Evolutionary conservation across 1,140 invertebrate species (phyloP).

Genomic region (Procambarus virginalis): DNA sequence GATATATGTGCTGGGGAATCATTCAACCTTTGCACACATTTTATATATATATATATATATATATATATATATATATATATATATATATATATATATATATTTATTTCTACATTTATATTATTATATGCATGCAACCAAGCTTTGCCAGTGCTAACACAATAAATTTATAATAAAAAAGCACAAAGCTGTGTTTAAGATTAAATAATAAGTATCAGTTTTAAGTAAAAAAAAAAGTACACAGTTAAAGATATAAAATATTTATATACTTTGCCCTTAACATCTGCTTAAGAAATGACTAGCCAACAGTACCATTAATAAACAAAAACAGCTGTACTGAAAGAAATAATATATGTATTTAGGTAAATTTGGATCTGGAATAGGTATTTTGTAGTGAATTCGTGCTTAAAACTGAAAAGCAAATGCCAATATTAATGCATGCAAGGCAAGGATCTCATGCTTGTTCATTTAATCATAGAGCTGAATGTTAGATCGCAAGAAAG

Average conservation of each 20-base stretch:
- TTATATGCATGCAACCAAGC: too few species aligned
- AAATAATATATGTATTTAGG: not conserved
- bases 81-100: too few species aligned
- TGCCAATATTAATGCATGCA: not conserved
- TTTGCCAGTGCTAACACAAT: too few species aligned
- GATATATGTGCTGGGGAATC: too few species aligned
- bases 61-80: too few species aligned
- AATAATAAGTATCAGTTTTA: not conserved
- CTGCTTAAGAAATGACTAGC: slow-evolving; percentile 6
- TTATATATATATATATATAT: too few species aligned
- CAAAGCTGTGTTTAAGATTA: not conserved
- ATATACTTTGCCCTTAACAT: not conserved
- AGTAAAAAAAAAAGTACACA: not conserved
- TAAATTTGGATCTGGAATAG: not conserved
- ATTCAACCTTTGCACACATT: too few species aligned
- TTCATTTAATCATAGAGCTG: not conserved
- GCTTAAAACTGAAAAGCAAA: not conserved
- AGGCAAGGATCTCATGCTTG: not conserved
- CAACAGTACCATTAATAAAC: not conserved
- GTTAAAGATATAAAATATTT: not conserved
- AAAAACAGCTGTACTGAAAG: not conserved
- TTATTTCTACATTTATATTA: too few species aligned
- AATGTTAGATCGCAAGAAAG: not conserved
- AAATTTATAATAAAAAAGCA: too few species aligned
- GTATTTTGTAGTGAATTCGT: not conserved